These are phyloP conservation scores for Planiliza haematocheilus DNA, from an alignment of 2,113 vertebrate species.

Conservation along the genomic window DNA sequence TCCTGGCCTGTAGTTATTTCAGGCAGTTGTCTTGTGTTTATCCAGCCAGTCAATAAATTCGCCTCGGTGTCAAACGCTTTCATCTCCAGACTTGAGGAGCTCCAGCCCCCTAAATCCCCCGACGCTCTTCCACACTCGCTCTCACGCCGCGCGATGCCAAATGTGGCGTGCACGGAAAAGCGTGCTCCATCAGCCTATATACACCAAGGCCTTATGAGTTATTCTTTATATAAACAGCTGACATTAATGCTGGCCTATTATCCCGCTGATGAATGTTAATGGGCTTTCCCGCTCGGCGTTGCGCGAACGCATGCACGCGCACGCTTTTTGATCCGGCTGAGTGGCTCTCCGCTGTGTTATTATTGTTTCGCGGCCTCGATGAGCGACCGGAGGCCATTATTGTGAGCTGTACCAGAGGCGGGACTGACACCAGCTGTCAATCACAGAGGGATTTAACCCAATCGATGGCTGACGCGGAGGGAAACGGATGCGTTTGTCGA, in stretches of 20 bases:
- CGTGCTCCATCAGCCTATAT: conserved; percentile 53
- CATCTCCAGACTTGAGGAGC: conserved; percentile 13
- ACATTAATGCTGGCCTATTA: conserved; percentile 73
- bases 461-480: conserved; percentile 31
- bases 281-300: conserved; percentile 53
- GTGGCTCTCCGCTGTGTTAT: conserved; percentile 60
- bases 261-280: conserved; percentile 78
- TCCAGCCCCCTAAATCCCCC: not conserved
- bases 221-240: conserved; percentile 77
- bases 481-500: not conserved
- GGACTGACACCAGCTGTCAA: conserved; percentile 67
- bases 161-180: conserved; percentile 29
- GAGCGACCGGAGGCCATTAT: conserved; percentile 60
- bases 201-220: conserved; percentile 66
- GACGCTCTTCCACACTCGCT: not conserved
- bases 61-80: conserved; percentile 44
- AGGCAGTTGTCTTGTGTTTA: conserved; percentile 29
- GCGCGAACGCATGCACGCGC: conserved; percentile 15
- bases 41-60: conserved; percentile 52
- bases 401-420: conserved; percentile 44
- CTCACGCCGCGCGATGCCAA: conserved; percentile 17
- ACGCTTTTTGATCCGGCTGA: conserved; percentile 56
- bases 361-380: conserved; percentile 66
- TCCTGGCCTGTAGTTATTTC: not conserved
- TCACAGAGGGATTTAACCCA: conserved; percentile 49